Percentiles rank a stretch among this genome's conserved stretches.
phyloP scores from a whole-genome alignment of 2,888 invertebrate species.

The Agriotes lineatus region DNA sequence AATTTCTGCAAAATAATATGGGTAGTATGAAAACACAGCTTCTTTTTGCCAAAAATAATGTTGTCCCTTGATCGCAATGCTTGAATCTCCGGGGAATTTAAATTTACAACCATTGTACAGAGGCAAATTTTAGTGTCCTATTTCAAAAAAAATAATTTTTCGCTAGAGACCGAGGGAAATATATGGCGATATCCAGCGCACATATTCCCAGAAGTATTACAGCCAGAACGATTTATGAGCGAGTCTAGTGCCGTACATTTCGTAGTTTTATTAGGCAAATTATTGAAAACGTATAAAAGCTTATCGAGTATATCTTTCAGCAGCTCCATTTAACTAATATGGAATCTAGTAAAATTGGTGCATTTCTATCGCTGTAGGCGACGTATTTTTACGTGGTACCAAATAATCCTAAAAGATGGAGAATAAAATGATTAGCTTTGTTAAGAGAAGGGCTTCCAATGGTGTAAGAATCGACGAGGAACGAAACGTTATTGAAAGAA shows the following conservation, averaged over 20 bases:
- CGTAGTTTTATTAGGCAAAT: neutral
- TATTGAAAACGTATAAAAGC: neutral
- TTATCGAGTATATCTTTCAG: neutral
- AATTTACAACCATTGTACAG: slow-evolving; percentile 2
- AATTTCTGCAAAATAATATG: slow-evolving; percentile 4
- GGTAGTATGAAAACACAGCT: neutral
- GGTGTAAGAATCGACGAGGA: no score
- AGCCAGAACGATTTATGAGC: neutral
- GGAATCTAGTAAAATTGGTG: no score
- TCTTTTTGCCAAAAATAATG: slow-evolving; percentile 5
- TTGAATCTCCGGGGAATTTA: neutral
- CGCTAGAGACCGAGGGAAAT: slow-evolving; percentile 10
- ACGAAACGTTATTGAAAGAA: no score
- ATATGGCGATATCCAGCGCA: neutral
- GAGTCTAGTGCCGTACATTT: neutral
- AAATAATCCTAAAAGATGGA: no score
- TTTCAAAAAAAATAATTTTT: slow-evolving; percentile 9
- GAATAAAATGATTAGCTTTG: no score
- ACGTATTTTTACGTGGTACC: no score
- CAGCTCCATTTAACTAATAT: no score
- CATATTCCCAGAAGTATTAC: neutral
- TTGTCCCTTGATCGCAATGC: neutral
- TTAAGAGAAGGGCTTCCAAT: no score
- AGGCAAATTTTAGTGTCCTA: slow-evolving; percentile 5
- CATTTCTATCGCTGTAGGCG: no score